A percentile compares a stretch with the other conserved stretches of the same genome.
Evolutionary conservation across 2,797 vertebrate species (phyloP).

Genomic region (Scleropages formosus): DNA sequence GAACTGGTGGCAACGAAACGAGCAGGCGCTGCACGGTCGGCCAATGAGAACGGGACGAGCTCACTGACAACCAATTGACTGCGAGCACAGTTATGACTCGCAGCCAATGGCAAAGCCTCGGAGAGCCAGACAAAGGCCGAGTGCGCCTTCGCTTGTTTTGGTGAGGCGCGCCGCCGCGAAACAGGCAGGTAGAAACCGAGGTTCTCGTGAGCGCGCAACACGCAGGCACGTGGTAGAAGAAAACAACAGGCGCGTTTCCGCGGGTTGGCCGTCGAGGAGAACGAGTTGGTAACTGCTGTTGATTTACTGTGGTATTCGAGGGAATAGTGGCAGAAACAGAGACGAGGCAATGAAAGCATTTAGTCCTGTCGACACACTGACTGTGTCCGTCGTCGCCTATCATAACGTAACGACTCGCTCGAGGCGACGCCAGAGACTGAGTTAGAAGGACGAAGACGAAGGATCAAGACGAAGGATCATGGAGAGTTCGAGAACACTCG

Average conservation of each 20-base stretch:
- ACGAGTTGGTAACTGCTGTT: too few relatives aligned
- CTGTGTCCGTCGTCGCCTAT: too few relatives aligned
- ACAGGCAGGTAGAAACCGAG: background rate
- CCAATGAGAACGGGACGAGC: constrained; percentile 37
- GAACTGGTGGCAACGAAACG: constrained; percentile 32
- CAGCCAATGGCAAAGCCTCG: constrained; percentile 38
- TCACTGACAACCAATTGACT: constrained; percentile 35
- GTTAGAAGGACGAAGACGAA: too few relatives aligned
- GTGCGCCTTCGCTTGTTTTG: constrained; percentile 53
- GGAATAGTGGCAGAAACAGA: too few relatives aligned
- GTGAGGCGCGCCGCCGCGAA: constrained; percentile 55
- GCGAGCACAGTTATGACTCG: background rate
- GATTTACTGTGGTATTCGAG: background rate
- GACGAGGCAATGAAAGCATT: too few relatives aligned
- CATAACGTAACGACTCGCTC: too few relatives aligned
- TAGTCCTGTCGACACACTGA: too few relatives aligned
- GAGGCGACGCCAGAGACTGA: too few relatives aligned
- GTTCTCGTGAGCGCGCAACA: constrained; percentile 38
- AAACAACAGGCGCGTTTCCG: constrained; percentile 62
- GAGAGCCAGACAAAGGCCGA: constrained; percentile 33
- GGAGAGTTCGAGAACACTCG: too few relatives aligned
- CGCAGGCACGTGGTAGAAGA: constrained; percentile 62
- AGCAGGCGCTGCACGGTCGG: constrained; percentile 23
- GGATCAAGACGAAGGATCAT: too few relatives aligned
- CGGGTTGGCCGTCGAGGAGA: background rate